Conservation (phyloP, 2,797 vertebrate species). For the Protosalanx chinensis region DNA sequence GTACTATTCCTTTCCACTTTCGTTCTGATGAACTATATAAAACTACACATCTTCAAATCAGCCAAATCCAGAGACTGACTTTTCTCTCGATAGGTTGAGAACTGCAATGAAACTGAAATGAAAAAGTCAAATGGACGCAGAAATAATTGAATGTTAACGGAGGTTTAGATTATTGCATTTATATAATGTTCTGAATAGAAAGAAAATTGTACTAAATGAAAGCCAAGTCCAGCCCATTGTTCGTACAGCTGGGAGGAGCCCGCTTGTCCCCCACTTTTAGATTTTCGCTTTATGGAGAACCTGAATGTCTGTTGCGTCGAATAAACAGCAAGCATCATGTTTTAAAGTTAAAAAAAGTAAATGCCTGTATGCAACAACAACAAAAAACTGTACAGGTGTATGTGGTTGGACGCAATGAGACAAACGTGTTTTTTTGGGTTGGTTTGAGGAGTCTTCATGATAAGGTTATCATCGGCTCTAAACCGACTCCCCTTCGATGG, state of each 20-base stretch:
- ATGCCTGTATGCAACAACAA: not conserved
- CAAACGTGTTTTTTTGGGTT: no score
- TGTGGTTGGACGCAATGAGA: no score
- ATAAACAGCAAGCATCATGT: not conserved
- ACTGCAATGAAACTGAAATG: no score
- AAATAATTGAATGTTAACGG: not conserved
- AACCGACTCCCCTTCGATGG: conserved; percentile 4
- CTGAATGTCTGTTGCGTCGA: not conserved
- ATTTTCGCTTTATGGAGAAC: not conserved
- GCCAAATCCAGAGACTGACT: no score
- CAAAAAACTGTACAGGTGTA: not conserved
- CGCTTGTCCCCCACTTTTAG: not conserved
- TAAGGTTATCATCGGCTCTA: not conserved
- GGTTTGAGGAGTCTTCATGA: no score
- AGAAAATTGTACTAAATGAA: conserved; percentile 3
- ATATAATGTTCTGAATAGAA: not conserved
- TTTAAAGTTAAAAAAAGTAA: not conserved
- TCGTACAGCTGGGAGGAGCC: conserved; percentile 15
- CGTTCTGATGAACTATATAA: no score
- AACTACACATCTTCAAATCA: no score
- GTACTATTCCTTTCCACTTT: no score
- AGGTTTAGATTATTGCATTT: not conserved
- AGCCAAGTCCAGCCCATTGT: conserved; percentile 21
- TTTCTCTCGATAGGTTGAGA: no score
- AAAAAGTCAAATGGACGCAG: not conserved